Base-by-base conservation (phyloP, 1,140 invertebrate species). In the Coelopa frigida region DNA sequence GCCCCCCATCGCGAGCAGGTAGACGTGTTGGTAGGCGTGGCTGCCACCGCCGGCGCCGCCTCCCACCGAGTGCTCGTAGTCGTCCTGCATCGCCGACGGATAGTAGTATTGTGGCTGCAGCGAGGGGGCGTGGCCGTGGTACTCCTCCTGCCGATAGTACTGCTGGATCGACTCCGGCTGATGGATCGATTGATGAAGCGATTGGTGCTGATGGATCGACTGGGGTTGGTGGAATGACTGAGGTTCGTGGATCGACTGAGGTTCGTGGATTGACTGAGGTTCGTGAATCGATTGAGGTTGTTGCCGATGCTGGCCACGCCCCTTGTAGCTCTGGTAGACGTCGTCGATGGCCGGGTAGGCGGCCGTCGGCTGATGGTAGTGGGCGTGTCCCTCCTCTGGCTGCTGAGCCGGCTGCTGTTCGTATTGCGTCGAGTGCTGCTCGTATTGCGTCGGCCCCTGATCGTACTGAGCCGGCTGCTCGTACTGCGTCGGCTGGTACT, bases 321-420 rank as follows among this genome's bases (percentile, higher is more conserved):
- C 57, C 44, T 64, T 67, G 52, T 64, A 67, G 39, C 39, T 60
- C 15, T 67, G 63, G 5, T 67, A 67, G 35, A 67, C 60, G 37
- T 63, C 57, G 24, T 67, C 60, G 7, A 67, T 66, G 42, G 58
- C 48, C 3, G 60, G 60, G 22, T 67, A 67, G 12, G 53, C 52
- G 8, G 58, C 48, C 1, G 63, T 46, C 0, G 59, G 56, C 22
- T 66, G 60, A 3, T 23, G 39, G 4, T 54, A 45, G 31, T 67
- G 56, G 27, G 58, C 55, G 3, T 55, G 49, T 0, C 49, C 52
- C n/a, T 45, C 54, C 5, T 53, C 54, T 11, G 54, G 51, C 21
- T 46, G 44, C 6, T 20, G 49, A 10, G 17, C 32, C 18, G 3
- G 10, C 11, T 33, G 42, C 31, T 44, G 31, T 44, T n/a, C 14